These are phyloP conservation scores for Drosophila paucipuncta DNA, from an alignment of 2,888 invertebrate genomes.

Conservation along the genomic window DNA sequence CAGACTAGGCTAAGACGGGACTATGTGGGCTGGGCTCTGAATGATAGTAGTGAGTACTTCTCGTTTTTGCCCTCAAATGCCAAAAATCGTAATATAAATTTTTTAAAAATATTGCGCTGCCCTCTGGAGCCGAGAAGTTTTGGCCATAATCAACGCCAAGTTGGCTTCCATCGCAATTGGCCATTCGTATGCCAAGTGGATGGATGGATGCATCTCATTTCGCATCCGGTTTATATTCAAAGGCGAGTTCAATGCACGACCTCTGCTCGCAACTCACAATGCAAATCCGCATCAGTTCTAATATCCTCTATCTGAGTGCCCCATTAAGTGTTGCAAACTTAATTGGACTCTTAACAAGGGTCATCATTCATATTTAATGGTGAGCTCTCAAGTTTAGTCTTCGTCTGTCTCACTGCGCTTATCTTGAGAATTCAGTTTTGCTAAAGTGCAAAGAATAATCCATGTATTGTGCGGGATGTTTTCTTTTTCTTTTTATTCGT, in stretches of 20 bases:
- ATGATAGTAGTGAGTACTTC: constrained; percentile 37
- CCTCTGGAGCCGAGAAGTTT: constrained; percentile 52
- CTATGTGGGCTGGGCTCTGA: neutral
- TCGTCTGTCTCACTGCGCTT: constrained; percentile 8
- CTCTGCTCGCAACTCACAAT: constrained; percentile 5
- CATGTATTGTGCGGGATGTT: neutral
- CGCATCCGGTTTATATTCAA: constrained; percentile 4
- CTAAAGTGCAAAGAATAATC: constrained; percentile 1
- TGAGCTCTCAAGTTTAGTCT: constrained; percentile 15
- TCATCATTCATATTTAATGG: constrained; percentile 56
- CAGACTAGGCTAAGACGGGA: constrained; percentile 37
- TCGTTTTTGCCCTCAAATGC: constrained; percentile 44
- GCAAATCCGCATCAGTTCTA: constrained; percentile 14
- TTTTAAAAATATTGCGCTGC: constrained; percentile 69
- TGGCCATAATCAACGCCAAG: constrained; percentile 40
- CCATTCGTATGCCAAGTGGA: constrained; percentile 62
- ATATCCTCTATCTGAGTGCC: constrained; percentile 27
- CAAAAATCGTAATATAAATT: constrained; percentile 53
- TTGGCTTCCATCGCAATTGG: constrained; percentile 48
- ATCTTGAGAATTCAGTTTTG: constrained; percentile 12
- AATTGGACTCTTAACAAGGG: constrained; percentile 55
- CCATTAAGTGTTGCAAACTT: constrained; percentile 43
- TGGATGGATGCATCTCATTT: constrained; percentile 40
- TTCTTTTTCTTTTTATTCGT: neutral
- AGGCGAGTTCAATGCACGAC: constrained; percentile 63